Evolutionary conservation across 2,113 vertebrate species (phyloP), one percentile per base, ranked within the genome.

Genomic region (Geococcyx californianus): DNA sequence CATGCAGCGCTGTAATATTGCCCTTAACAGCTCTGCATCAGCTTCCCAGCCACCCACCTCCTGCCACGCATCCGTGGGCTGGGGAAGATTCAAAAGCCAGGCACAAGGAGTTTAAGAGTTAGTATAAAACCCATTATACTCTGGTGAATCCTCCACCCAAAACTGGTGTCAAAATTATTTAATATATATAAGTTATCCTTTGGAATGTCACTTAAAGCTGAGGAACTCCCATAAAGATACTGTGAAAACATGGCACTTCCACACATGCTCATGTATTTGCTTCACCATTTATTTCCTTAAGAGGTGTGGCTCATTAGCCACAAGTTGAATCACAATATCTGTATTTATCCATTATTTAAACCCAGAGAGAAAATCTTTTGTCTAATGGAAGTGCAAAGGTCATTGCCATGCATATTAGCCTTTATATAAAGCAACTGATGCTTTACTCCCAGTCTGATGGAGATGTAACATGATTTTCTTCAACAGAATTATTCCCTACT

Each of bases 1-100:
- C n/a, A 23, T 60, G 28, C 19, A 12, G 1, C 3, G 6, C 56
- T 19, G 25, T 25, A 36, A 6, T 3, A 2, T 33, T 12, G 18
- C 25, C 1, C 1, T 4, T 21, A 40, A 9, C 59, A 67, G 28
- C 6, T 38, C 78, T 82, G 44, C 45, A 16, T 0, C 29, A 4
- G n/a, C 58, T 26, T 11, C 67, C 36, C 20, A 4, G 3, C 24
- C 66, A 13, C 29, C 49, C 51, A 3, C 60, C 64, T 47, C 36
- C n/a, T 8, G 33, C 6, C 29, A 3, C 5, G 7, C 44, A 1
- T 1, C 82, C 56, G 1, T 7, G 36, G 52, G 33, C 68, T 33
- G 74, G 67, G n/a, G 33, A 44, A 20, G 73, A 36, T 67, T 31
- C 25, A 31, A 34, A n/a, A 18, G 44, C 6, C 38, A 54, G 56